Evolutionary conservation across 2,797 vertebrate species (phyloP), one percentile per base, ranked within the genome.

Genomic region (Ceryle rudis): DNA sequence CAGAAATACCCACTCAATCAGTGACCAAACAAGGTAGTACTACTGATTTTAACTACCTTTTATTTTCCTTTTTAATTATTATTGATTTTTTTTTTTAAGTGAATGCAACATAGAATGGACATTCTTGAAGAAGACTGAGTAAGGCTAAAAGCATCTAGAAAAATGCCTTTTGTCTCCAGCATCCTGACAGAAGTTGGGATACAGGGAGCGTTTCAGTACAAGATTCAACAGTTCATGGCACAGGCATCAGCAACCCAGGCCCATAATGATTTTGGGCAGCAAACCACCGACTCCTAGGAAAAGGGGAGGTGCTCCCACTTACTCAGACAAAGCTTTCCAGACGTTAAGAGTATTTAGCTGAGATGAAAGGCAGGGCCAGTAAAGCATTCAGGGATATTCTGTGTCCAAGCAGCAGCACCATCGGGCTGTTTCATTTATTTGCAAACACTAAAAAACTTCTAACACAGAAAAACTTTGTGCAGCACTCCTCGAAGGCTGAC

Each of bases 81-180:
- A 41, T 41, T 14, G 6, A 39, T 44, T 46, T 46, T 46, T 46
- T 46, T 46, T 28, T 41, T 28, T 14, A 58, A 66, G n/a, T 3
- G 0, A 37, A 73, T 6, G 52, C 3, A 51, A 9, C 14, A 16
- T 4, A 44, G 23, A 57, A 69, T 0, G 1, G 13, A 54, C 25
- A 47, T 29, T 61, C 16, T 62, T 75, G 51, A 81, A 72, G 15
- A 90, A 91, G 11, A 54, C 4, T 26, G n/a, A 75, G 52, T 14
- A 14, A n/a, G 19, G 37, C 29, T 67, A 73, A 21, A 28, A 6
- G 10, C 37, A 60, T 44, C 9, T 29, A 46, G 46, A 71, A 78
- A 82, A 91, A 66, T 2, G 4, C 1, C 5, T 9, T 44, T 60
- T 81, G 52, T 37, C 23, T 47, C 21, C 44, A 74, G 49, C 22